Percentiles rank a stretch among this genome's conserved stretches.
These are phyloP conservation scores for Melieria crassipennis DNA, from an alignment of 2,888 invertebrate species.

Conservation along the genomic window DNA sequence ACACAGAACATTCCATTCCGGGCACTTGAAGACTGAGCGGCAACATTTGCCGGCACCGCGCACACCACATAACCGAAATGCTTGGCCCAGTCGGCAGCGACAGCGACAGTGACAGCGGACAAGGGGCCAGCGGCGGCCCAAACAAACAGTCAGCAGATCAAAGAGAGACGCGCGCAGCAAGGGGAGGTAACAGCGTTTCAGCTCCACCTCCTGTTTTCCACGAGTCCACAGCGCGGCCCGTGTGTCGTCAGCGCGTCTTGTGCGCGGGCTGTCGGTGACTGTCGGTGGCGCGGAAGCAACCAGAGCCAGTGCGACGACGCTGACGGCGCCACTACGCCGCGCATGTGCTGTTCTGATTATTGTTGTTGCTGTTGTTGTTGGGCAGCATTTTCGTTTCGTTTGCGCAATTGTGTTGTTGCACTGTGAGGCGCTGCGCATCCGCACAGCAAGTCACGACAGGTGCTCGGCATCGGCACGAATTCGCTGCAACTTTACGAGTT, in stretches of 20 bases:
- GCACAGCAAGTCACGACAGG: conserved; percentile 25
- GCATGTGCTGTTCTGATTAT: neutral
- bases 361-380: too few relatives aligned
- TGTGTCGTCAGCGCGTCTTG: conserved; percentile 31
- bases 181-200: conserved; percentile 13
- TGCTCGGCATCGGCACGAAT: conserved; percentile 2
- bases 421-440: conserved; percentile 3
- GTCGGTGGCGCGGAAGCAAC: conserved; percentile 1
- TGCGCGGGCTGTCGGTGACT: conserved; percentile 21
- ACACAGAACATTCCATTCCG: too few relatives aligned
- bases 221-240: conserved; percentile 14
- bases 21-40: too few relatives aligned
- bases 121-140: too few relatives aligned
- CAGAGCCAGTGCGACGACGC: conserved; percentile 28
- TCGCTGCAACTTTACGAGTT: conserved; percentile 9
- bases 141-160: too few relatives aligned
- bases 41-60: too few relatives aligned
- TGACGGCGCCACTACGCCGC: conserved; percentile 24
- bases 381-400: too few relatives aligned
- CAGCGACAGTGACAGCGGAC: too few relatives aligned
- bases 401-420: too few relatives aligned
- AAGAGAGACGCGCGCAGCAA: too few relatives aligned
- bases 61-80: too few relatives aligned
- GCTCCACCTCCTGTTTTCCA: conserved; percentile 26
- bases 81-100: too few relatives aligned